A percentile compares a stretch with the other conserved stretches of the same genome.
These are phyloP conservation scores for Gonioctena quinquepunctata DNA, from an alignment of 1,140 invertebrate species.

Conservation along the genomic window DNA sequence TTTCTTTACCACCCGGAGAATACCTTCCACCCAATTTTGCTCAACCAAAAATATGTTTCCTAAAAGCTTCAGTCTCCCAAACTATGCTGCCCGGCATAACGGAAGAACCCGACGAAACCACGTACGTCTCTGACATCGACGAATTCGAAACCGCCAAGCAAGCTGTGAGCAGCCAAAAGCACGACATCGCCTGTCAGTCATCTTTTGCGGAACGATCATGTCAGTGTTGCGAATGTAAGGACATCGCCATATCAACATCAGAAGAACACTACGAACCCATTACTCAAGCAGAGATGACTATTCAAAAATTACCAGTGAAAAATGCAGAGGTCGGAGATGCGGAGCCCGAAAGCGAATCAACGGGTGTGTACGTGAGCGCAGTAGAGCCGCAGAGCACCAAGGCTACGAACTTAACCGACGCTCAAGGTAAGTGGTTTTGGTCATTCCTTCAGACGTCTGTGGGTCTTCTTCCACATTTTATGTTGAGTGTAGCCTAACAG, in stretches of 20 bases:
- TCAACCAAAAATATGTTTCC: no score
- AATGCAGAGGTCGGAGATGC: neutral
- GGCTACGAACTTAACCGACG: no score
- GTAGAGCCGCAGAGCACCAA: neutral
- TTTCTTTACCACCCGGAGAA: no score
- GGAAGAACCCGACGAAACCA: no score
- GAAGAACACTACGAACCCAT: constrained; percentile 28
- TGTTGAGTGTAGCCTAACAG: no score
- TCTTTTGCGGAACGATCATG: constrained; percentile 34
- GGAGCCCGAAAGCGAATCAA: constrained; percentile 4
- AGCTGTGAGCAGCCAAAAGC: neutral
- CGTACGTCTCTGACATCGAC: no score
- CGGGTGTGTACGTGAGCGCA: neutral
- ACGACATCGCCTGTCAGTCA: constrained; percentile 34
- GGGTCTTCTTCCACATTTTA: no score
- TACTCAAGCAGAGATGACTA: constrained; percentile 17
- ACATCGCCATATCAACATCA: constrained; percentile 31
- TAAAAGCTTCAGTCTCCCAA: no score
- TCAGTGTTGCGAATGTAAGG: constrained; percentile 40
- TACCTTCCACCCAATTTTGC: no score
- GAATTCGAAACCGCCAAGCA: neutral
- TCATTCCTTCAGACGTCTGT: no score
- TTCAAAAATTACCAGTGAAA: constrained; percentile 13
- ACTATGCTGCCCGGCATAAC: no score
- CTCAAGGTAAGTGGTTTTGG: no score